Conservation (phyloP, 1,140 invertebrate species). For the Rhopalosiphum maidis region DNA sequence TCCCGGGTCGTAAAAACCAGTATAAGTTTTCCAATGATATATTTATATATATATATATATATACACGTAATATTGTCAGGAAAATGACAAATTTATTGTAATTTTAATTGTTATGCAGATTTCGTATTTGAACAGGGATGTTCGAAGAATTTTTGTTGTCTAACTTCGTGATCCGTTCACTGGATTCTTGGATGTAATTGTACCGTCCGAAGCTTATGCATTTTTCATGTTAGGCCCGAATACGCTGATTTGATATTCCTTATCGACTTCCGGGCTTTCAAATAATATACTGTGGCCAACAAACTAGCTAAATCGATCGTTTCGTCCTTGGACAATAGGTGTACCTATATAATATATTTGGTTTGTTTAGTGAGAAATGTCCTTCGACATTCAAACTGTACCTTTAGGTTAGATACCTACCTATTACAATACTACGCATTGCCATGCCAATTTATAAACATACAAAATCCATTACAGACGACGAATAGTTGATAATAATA, state of each 20-base stretch:
- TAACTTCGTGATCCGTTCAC: not conserved
- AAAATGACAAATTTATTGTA: constrained; percentile 8
- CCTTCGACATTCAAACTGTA: not conserved
- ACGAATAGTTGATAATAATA: no score
- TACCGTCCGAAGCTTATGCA: not conserved
- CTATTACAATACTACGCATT: not conserved
- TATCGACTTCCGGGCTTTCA: not conserved
- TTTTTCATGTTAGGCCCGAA: not conserved
- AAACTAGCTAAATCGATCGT: not conserved
- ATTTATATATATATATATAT: no score
- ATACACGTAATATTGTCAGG: not conserved
- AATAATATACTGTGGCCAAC: not conserved
- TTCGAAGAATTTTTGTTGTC: constrained; percentile 4
- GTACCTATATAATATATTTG: not conserved
- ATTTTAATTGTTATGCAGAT: not conserved
- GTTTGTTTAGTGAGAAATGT: not conserved
- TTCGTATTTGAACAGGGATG: not conserved
- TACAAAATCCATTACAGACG: not conserved
- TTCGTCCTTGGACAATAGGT: not conserved
- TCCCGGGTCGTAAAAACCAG: not conserved
- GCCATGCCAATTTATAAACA: not conserved
- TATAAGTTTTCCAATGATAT: constrained; percentile 5
- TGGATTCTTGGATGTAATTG: not conserved
- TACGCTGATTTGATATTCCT: not conserved
- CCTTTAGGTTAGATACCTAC: not conserved